Evolutionary conservation across 2,113 vertebrate genomes (phyloP).

Genomic region (Xyrauchen texanus): DNA sequence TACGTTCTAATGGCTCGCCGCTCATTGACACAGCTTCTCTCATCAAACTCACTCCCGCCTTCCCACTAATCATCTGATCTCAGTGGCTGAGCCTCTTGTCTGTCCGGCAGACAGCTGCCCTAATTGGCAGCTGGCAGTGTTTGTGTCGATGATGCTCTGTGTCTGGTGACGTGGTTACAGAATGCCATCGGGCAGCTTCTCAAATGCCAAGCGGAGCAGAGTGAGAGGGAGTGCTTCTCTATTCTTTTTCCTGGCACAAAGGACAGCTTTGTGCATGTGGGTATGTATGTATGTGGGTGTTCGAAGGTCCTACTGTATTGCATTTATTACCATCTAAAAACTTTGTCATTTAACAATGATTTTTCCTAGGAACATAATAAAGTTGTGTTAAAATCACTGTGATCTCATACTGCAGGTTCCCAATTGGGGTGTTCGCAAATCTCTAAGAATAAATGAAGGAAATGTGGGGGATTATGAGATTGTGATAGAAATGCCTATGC

Average conservation of each 20-base stretch:
- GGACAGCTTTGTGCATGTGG: slow-evolving; percentile 8
- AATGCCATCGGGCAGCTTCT: slow-evolving; percentile 41
- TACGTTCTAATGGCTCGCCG: slow-evolving; percentile 10
- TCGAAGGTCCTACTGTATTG: slow-evolving; percentile 1
- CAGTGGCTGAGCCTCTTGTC: slow-evolving; percentile 22
- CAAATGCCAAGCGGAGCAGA: slow-evolving; percentile 42
- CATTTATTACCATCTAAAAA: not conserved
- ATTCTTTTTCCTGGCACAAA: slow-evolving; percentile 46
- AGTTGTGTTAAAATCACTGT: not conserved
- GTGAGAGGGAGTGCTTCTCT: slow-evolving; percentile 20
- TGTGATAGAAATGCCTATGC: too few species aligned
- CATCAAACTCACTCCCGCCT: slow-evolving; percentile 18
- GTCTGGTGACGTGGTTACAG: slow-evolving; percentile 24
- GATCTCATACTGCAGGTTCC: too few species aligned
- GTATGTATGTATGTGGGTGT: slow-evolving; percentile 18
- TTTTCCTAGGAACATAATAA: too few species aligned
- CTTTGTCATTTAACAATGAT: too few species aligned
- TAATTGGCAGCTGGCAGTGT: slow-evolving; percentile 44
- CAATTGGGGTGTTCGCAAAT: too few species aligned
- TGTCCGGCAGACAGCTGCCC: slow-evolving; percentile 7
- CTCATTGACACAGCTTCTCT: slow-evolving; percentile 39
- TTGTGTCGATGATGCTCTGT: slow-evolving; percentile 18
- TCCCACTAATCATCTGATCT: not conserved
- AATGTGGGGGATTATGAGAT: too few species aligned
- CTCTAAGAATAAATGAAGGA: too few species aligned